Percentiles rank a stretch among this genome's conserved stretches.
Conservation (phyloP, 2,113 vertebrate species). For the Anthoscopus minutus region DNA sequence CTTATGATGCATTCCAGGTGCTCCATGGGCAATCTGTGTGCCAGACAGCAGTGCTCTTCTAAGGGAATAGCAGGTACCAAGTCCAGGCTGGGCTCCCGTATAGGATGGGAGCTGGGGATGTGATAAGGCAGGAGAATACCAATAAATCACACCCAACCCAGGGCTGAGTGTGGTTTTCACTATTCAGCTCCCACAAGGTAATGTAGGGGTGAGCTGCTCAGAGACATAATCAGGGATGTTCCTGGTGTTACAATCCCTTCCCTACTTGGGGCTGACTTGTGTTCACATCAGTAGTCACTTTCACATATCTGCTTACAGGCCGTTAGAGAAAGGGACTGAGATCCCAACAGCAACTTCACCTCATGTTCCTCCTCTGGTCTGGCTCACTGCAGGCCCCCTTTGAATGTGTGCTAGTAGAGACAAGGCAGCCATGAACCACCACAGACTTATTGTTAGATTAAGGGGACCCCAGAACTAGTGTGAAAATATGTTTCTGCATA, state of each 20-base stretch:
- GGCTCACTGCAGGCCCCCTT: background rate
- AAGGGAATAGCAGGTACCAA: background rate
- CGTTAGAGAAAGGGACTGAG: background rate
- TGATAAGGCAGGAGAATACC: background rate
- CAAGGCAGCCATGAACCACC: background rate
- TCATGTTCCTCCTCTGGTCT: background rate
- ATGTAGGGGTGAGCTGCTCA: background rate
- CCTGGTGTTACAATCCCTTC: background rate
- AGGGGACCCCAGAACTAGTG: background rate
- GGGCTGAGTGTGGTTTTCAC: background rate
- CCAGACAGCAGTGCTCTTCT: background rate
- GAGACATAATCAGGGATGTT: background rate
- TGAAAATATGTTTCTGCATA: background rate
- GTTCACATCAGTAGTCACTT: background rate
- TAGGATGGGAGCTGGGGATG: background rate
- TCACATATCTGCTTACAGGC: background rate
- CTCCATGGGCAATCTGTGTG: background rate
- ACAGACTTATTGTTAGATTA: background rate
- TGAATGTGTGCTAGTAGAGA: background rate
- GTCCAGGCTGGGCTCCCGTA: background rate
- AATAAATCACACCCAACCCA: background rate
- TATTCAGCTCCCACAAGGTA: background rate
- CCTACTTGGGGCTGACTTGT: background rate
- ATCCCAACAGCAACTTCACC: background rate
- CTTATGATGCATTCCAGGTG: background rate